These are phyloP conservation scores for Hyperopisus bebe DNA, from an alignment of 2,113 vertebrate species.

Conservation along the genomic window DNA sequence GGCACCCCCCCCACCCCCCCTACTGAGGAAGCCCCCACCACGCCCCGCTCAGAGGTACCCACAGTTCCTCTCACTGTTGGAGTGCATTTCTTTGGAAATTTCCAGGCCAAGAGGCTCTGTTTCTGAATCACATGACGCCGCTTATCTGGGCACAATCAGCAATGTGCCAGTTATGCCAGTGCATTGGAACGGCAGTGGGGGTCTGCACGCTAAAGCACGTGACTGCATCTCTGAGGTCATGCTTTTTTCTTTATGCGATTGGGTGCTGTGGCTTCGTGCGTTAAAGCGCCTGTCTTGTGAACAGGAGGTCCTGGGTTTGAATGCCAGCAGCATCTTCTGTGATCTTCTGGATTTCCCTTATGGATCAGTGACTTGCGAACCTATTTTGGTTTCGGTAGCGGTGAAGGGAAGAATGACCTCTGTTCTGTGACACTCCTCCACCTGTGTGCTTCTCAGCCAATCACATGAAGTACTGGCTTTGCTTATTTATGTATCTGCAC, in stretches of 20 bases:
- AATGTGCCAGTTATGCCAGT: not conserved
- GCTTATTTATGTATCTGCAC: constrained; percentile 55
- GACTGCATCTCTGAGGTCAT: not conserved
- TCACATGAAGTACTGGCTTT: constrained; percentile 53
- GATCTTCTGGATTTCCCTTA: not conserved
- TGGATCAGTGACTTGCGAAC: not conserved
- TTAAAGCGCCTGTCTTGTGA: not conserved
- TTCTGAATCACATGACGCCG: not conserved
- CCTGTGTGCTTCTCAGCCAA: constrained; percentile 31
- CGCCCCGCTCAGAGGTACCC: not conserved
- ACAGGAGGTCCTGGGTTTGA: not conserved
- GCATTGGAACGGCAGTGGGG: not conserved
- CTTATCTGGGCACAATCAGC: not conserved
- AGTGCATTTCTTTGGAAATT: not conserved
- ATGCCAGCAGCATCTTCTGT: not conserved
- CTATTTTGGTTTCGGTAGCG: not conserved
- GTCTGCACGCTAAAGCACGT: not conserved
- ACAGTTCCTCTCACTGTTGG: not conserved
- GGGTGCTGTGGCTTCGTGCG: not conserved
- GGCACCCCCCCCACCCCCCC: not conserved
- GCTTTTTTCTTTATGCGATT: not conserved
- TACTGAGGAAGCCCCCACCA: not conserved
- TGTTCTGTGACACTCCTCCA: not conserved
- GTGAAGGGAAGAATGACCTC: not conserved
- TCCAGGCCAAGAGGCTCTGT: not conserved